Conservation (phyloP, 2,888 invertebrate species). For the Athalia circularis region DNA sequence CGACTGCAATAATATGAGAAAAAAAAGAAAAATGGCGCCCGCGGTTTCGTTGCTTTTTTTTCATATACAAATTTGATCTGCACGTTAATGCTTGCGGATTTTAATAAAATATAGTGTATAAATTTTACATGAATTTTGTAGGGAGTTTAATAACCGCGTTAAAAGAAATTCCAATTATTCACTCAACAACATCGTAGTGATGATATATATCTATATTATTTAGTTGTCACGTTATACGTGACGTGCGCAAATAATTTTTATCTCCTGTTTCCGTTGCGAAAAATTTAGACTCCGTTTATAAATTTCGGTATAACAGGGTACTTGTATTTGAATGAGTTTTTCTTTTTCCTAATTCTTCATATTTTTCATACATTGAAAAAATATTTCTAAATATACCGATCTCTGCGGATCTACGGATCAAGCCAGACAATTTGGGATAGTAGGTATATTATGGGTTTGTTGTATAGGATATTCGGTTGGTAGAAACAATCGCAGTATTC, state of each 20-base stretch:
- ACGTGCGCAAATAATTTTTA: background rate
- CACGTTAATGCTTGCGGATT: too few species aligned
- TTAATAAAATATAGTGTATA: too few species aligned
- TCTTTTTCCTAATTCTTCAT: too few species aligned
- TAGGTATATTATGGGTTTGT: background rate
- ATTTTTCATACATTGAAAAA: background rate
- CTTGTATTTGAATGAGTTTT: too few species aligned
- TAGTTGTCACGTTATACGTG: too few species aligned
- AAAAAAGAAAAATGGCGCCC: conserved; percentile 16
- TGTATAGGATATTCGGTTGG: background rate
- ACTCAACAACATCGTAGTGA: background rate
- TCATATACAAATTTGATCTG: too few species aligned
- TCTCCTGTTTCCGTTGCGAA: too few species aligned
- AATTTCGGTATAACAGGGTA: too few species aligned
- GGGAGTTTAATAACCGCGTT: conserved; percentile 39
- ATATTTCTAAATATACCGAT: background rate
- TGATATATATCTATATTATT: background rate
- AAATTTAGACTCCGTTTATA: too few species aligned
- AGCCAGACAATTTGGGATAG: background rate
- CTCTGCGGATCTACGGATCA: background rate
- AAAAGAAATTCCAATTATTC: conserved; percentile 21
- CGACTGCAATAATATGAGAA: background rate
- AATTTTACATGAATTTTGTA: background rate
- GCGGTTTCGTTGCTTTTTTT: background rate
- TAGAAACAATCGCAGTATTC: conserved; percentile 43